Percentiles rank a stretch among this genome's conserved stretches.
Evolutionary conservation across 2,888 invertebrate species (phyloP).

Genomic region (Meliscaeva auricollis): DNA sequence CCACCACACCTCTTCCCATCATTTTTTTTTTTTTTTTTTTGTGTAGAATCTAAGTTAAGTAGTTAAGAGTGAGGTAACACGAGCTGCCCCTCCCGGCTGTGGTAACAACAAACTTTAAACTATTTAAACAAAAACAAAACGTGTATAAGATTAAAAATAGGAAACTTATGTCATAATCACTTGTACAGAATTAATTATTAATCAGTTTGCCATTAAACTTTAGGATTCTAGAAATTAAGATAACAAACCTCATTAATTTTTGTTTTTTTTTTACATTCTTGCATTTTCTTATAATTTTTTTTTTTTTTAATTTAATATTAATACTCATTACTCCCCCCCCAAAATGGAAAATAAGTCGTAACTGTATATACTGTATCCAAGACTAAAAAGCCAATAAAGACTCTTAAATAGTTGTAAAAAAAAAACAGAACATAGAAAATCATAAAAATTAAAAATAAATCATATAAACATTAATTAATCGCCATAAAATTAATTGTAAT

Average conservation of each 20-base stretch:
- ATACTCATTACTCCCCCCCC: slow-evolving; percentile 47
- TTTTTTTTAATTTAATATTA: slow-evolving; percentile 58
- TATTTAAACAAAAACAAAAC: slow-evolving; percentile 51
- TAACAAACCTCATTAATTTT: slow-evolving; percentile 63
- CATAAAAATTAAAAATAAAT: slow-evolving; percentile 25
- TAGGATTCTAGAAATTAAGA: slow-evolving; percentile 76
- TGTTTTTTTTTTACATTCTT: slow-evolving; percentile 31
- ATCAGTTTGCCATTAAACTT: slow-evolving; percentile 74
- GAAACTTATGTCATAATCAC: slow-evolving; percentile 49
- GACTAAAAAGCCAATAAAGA: slow-evolving; percentile 84
- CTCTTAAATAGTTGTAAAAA: slow-evolving; percentile 78
- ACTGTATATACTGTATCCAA: slow-evolving; percentile 77
- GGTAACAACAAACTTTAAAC: slow-evolving; percentile 77
- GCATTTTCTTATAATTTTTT: slow-evolving; percentile 47
- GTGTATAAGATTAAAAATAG: slow-evolving; percentile 3
- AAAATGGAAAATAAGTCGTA: slow-evolving; percentile 61
- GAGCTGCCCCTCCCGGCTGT: slow-evolving; percentile 78
- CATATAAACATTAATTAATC: slow-evolving; percentile 54
- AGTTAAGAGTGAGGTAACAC: slow-evolving; percentile 76
- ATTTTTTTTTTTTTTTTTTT: not conserved
- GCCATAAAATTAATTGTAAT: slow-evolving; percentile 63
- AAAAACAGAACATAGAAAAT: slow-evolving; percentile 40
- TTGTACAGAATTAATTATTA: slow-evolving; percentile 69
- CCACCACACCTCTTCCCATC: slow-evolving; percentile 26
- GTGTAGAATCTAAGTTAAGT: slow-evolving; percentile 64